Percentiles rank a stretch among this genome's conserved stretches.
These are phyloP conservation scores for Cephalopterus ornatus DNA, from an alignment of 2,113 vertebrate species.

Conservation along the genomic window DNA sequence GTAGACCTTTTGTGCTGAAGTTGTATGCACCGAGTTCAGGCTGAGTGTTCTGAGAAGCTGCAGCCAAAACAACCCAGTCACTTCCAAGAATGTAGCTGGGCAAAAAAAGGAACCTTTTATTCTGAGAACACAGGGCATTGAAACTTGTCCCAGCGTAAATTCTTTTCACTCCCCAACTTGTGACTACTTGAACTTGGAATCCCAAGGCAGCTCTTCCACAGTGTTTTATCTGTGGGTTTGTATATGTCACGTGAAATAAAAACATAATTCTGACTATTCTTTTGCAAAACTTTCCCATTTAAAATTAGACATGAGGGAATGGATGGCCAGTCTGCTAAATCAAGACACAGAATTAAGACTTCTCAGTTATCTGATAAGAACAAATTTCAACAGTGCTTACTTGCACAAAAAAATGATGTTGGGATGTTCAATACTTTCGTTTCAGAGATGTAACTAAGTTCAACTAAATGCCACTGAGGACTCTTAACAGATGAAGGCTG, in stretches of 20 bases:
- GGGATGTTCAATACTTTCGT: neutral
- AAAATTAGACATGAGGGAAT: neutral
- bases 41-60: conserved; percentile 8
- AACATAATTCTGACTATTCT: neutral
- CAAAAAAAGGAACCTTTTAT: conserved; percentile 36
- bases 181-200: neutral
- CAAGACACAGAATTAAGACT: neutral
- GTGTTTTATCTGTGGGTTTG: rapidly evolving
- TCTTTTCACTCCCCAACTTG: neutral
- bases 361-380: neutral
- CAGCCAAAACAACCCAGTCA: conserved; percentile 47
- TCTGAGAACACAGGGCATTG: conserved; percentile 23
- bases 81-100: conserved; percentile 37
- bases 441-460: neutral
- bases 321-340: neutral
- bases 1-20: neutral
- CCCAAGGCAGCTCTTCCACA: neutral
- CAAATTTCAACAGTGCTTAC: neutral
- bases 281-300: neutral
- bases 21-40: neutral
- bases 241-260: neutral
- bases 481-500: neutral
- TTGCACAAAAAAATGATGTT: neutral
- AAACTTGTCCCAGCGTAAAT: conserved; percentile 6
- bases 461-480: neutral